phyloP scores from a whole-genome alignment of 2,797 vertebrate genomes.

The Anisognathus igniventris region DNA sequence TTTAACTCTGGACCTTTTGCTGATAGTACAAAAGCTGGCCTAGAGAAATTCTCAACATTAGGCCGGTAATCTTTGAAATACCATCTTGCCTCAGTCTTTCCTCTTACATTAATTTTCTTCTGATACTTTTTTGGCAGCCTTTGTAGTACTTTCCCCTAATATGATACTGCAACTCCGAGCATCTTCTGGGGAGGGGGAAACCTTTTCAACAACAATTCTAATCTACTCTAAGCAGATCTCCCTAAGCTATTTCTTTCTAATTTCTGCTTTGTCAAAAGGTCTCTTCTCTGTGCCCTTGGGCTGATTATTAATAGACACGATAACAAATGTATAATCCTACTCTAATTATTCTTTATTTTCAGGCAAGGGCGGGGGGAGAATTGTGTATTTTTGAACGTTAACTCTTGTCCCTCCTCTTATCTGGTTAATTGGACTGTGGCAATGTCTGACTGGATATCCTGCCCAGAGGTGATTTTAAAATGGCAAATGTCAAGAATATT shows the following conservation, averaged over 20 bases:
- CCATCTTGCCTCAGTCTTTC: not conserved
- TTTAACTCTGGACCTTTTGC: not conserved
- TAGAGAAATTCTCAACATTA: not conserved
- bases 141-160: not conserved
- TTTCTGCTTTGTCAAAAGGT: constrained; percentile 32
- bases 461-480: constrained; percentile 55
- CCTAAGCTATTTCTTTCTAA: constrained; percentile 1
- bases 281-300: not conserved
- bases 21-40: not conserved
- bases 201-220: not conserved
- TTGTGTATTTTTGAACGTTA: not conserved
- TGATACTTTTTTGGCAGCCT: constrained; percentile 13
- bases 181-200: not conserved
- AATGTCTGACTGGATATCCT: constrained; percentile 51
- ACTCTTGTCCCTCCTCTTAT: constrained; percentile 32
- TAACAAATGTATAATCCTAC: not conserved
- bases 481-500: not conserved
- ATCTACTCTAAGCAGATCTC: constrained; percentile 5
- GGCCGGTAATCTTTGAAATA: not conserved
- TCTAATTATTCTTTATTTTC: constrained; percentile 28
- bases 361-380: not conserved
- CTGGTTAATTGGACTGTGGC: constrained; percentile 44
- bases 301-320: constrained; percentile 25
- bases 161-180: not conserved
- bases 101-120: not conserved